Evolutionary conservation across 2,888 invertebrate genomes (phyloP).

Genomic region (Luperina nickerlii): DNA sequence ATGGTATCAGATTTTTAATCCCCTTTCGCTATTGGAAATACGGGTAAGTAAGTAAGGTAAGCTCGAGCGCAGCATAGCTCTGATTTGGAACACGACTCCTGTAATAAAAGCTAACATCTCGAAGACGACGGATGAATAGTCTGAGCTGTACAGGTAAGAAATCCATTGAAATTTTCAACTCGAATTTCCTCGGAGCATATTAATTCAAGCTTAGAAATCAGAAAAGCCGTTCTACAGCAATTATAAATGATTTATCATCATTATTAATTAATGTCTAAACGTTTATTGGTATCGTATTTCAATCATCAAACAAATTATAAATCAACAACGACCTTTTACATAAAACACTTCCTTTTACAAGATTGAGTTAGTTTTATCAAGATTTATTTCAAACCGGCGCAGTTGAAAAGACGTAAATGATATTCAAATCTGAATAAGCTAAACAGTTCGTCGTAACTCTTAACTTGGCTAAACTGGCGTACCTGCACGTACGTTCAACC

Average conservation of each 20-base stretch:
- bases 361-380: constrained; percentile 54
- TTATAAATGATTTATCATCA: constrained; percentile 20
- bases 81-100: constrained; percentile 56
- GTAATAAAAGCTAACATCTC: constrained; percentile 54
- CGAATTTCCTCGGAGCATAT: constrained; percentile 22
- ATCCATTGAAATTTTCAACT: constrained; percentile 42
- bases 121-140: constrained; percentile 45
- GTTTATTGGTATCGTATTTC: constrained; percentile 37
- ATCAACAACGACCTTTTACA: constrained; percentile 25
- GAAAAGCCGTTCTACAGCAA: constrained; percentile 18
- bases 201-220: constrained; percentile 27
- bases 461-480: constrained; percentile 67
- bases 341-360: constrained; percentile 54
- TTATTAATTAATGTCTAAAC: constrained; percentile 29
- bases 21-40: constrained; percentile 44
- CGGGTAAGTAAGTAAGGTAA: constrained; percentile 50
- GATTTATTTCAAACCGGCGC: constrained; percentile 55
- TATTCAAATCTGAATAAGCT: constrained; percentile 70
- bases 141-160: constrained; percentile 29
- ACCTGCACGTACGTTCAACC: constrained; percentile 67
- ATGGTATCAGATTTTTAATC: constrained; percentile 56
- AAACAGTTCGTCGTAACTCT: constrained; percentile 65
- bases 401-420: constrained; percentile 65
- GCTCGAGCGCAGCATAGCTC: constrained; percentile 34
- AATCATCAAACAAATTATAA: constrained; percentile 35